Evolutionary conservation across 1,140 invertebrate species (phyloP).

Genomic region (Rhagoletis pomonella): DNA sequence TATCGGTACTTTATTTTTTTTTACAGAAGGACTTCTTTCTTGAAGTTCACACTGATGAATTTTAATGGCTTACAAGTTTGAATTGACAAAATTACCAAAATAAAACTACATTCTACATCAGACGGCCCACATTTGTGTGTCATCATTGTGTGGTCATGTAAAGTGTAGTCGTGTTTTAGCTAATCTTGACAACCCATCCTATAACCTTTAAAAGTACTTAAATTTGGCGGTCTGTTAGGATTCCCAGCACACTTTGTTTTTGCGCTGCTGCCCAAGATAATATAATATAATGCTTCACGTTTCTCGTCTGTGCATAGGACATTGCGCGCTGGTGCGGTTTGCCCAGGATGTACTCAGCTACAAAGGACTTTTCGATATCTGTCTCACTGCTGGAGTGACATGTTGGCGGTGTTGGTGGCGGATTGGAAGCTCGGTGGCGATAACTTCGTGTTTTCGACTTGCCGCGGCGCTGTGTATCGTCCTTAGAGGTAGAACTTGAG

Average conservation of each 20-base stretch:
- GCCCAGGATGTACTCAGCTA: conserved; percentile 6
- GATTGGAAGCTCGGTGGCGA: background rate
- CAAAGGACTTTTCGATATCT: background rate
- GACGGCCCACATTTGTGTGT: background rate
- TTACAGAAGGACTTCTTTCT: too few species aligned
- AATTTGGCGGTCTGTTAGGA: background rate
- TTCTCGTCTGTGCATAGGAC: background rate
- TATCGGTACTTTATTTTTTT: too few species aligned
- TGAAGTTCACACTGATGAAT: too few species aligned
- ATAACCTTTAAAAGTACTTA: background rate
- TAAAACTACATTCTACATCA: background rate
- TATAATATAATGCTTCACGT: background rate
- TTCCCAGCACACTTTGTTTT: background rate
- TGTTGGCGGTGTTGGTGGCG: background rate
- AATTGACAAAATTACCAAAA: conserved; percentile 9
- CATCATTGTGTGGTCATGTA: background rate
- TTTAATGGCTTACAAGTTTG: background rate
- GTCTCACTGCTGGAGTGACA: background rate
- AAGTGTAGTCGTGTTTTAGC: background rate
- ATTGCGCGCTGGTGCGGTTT: background rate
- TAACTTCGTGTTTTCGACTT: background rate
- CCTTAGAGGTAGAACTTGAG: background rate
- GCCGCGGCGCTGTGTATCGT: background rate
- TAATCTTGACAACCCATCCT: conserved; percentile 13
- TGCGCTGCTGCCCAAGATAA: background rate